These are phyloP conservation scores for Thripadectes ignobilis DNA, from an alignment of 2,797 vertebrate species.

Conservation along the genomic window DNA sequence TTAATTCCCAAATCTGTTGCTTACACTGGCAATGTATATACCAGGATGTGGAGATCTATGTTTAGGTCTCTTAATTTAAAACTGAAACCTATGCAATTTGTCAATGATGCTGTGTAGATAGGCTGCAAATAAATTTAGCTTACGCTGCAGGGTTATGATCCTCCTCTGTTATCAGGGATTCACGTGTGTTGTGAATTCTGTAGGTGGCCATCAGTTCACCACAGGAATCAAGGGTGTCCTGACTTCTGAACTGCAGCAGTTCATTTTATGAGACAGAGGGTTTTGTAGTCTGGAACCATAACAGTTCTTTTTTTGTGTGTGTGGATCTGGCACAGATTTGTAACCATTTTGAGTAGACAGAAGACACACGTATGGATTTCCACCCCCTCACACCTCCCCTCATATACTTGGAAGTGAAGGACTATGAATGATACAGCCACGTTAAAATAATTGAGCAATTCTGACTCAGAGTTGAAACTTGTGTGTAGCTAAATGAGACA, in stretches of 20 bases:
- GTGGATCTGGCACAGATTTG: background rate
- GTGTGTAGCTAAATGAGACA: background rate
- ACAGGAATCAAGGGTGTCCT: background rate
- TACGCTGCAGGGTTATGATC: background rate
- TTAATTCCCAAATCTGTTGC: background rate
- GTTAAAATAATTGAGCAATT: background rate
- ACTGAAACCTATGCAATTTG: background rate
- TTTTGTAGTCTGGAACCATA: background rate
- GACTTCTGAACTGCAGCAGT: background rate
- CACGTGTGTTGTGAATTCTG: background rate
- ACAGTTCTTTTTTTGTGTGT: background rate
- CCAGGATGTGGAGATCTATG: background rate
- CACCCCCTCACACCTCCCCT: background rate
- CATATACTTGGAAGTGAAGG: background rate
- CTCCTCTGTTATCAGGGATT: background rate
- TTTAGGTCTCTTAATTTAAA: conserved; percentile 7
- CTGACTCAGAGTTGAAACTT: conserved; percentile 17
- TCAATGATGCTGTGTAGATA: background rate
- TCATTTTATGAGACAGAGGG: background rate
- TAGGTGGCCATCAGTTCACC: background rate
- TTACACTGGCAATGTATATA: background rate
- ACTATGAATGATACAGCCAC: background rate
- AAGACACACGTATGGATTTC: background rate
- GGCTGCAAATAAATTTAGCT: background rate
- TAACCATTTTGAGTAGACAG: background rate